phyloP scores from a whole-genome alignment of 2,113 vertebrate genomes.

The Pseudopipra pipra region DNA sequence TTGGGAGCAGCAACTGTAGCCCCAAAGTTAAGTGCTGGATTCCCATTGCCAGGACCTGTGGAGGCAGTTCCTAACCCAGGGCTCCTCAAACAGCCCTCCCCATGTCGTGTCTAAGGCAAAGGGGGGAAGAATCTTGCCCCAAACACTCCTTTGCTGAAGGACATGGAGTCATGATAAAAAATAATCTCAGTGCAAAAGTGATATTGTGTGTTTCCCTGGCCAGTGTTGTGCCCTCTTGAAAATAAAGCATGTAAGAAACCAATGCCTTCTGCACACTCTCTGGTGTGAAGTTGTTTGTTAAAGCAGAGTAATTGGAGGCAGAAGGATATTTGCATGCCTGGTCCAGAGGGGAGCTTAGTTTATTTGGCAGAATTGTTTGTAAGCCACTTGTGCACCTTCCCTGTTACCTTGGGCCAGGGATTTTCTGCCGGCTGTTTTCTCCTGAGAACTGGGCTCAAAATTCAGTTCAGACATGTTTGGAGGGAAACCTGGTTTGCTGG shows the following conservation, averaged over 20 bases:
- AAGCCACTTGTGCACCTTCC: background rate
- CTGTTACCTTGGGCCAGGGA: background rate
- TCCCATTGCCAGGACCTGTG: background rate
- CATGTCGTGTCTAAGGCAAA: background rate
- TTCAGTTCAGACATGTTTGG: background rate
- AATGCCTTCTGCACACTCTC: background rate
- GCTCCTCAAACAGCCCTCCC: background rate
- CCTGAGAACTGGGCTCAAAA: background rate
- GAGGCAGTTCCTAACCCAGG: background rate
- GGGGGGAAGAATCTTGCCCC: background rate
- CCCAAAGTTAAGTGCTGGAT: background rate
- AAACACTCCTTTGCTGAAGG: background rate
- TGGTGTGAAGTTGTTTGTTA: background rate
- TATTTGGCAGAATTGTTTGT: background rate
- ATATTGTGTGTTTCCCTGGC: background rate
- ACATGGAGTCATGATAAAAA: background rate
- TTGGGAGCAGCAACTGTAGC: background rate
- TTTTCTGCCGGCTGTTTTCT: background rate
- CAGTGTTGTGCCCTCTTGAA: background rate
- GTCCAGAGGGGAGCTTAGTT: background rate
- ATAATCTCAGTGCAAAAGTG: background rate
- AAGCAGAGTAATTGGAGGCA: background rate
- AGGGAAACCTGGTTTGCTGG: background rate
- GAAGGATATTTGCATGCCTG: background rate
- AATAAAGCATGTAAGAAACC: background rate